phyloP scores from a whole-genome alignment of 1,140 invertebrate genomes.

The Chrysoperla carnea region DNA sequence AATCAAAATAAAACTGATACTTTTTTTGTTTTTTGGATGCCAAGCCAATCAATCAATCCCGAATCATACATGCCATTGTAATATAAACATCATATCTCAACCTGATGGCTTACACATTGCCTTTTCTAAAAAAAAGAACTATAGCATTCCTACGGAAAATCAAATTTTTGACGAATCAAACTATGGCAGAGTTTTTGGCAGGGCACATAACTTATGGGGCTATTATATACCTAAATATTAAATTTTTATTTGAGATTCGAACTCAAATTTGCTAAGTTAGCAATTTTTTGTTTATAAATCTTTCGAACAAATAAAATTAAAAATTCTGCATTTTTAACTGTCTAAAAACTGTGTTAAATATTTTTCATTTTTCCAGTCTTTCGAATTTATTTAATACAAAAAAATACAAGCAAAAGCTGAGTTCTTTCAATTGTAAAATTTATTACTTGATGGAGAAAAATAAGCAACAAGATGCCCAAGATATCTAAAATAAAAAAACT shows the following conservation, averaged over 20 bases:
- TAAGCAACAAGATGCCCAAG: too few relatives aligned
- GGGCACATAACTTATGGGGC: too few relatives aligned
- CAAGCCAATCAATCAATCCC: neutral
- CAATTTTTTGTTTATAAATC: too few relatives aligned
- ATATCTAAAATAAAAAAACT: too few relatives aligned
- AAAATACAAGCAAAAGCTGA: too few relatives aligned
- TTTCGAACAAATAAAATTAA: too few relatives aligned
- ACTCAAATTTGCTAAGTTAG: conserved; percentile 11
- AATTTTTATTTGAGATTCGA: conserved; percentile 20
- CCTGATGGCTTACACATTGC: neutral
- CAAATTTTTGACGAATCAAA: neutral
- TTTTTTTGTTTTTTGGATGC: neutral
- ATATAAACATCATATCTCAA: neutral
- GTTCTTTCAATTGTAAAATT: too few relatives aligned
- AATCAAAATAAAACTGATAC: neutral
- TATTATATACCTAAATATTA: conserved; percentile 14
- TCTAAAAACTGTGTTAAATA: too few relatives aligned
- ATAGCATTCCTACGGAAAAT: neutral
- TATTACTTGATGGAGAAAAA: too few relatives aligned
- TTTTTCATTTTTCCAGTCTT: too few relatives aligned
- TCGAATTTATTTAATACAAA: too few relatives aligned
- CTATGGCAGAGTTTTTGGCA: neutral
- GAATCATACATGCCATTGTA: neutral
- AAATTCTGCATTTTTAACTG: too few relatives aligned
- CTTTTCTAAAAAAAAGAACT: neutral